Conservation (phyloP, 2,113 vertebrate species). For the Sander vitreus region DNA sequence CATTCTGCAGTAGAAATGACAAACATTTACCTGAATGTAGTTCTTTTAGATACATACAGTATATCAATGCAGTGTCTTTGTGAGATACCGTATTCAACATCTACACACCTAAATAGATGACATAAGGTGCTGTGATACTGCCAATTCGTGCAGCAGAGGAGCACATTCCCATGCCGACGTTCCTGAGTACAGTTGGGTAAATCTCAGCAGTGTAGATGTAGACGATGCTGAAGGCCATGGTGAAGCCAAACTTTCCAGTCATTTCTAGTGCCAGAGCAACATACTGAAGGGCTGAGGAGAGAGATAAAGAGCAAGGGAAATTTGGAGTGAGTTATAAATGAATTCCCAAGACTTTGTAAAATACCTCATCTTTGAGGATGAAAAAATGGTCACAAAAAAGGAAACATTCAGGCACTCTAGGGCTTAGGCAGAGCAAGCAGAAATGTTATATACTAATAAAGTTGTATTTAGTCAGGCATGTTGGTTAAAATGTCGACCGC, state of each 20-base stretch:
- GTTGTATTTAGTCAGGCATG: too few relatives aligned
- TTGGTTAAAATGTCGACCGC: background rate
- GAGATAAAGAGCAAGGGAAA: background rate
- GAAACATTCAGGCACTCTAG: background rate
- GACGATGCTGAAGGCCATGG: slow-evolving; percentile 91
- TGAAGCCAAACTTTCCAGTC: slow-evolving; percentile 94
- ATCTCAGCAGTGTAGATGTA: slow-evolving; percentile 96
- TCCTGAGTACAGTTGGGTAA: slow-evolving; percentile 94
- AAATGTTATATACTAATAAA: background rate
- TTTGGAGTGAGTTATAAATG: background rate
- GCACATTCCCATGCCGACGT: slow-evolving; percentile 95
- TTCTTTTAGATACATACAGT: background rate
- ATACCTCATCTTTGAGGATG: background rate
- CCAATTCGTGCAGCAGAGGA: slow-evolving; percentile 93
- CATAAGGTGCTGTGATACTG: slow-evolving; percentile 94
- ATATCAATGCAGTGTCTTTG: background rate
- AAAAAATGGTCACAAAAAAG: background rate
- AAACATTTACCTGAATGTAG: background rate
- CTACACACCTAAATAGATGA: slow-evolving; percentile 89
- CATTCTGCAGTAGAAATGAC: background rate
- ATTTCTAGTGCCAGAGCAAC: slow-evolving; percentile 89
- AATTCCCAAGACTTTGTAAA: background rate
- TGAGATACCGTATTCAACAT: background rate
- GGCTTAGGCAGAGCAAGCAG: background rate
- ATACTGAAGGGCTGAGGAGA: slow-evolving; percentile 79